These are phyloP conservation scores for Cardinalis cardinalis DNA, from an alignment of 2,113 vertebrate species.

Conservation along the genomic window DNA sequence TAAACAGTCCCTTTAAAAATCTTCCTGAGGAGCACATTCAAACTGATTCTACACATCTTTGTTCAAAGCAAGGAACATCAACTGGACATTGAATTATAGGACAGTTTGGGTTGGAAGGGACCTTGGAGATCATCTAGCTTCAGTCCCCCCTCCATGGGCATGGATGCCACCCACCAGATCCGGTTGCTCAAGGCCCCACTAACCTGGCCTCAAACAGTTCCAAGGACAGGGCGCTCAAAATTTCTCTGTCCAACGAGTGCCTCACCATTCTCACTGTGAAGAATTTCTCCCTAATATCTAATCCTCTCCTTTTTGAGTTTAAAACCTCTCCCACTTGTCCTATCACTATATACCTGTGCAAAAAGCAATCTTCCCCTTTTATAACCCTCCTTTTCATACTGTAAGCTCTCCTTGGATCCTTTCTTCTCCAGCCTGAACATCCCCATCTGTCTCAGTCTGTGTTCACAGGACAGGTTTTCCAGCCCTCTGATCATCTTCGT, in stretches of 20 bases:
- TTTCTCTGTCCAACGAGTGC: not conserved
- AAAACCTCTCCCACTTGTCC: not conserved
- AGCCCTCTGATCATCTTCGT: not conserved
- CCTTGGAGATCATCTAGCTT: not conserved
- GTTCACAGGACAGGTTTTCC: not conserved
- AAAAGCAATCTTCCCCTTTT: not conserved
- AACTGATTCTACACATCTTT: not conserved
- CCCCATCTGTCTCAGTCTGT: not conserved
- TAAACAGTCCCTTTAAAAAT: not conserved
- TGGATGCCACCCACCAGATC: no score
- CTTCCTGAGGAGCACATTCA: not conserved
- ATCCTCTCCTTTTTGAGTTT: not conserved
- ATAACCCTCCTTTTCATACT: not conserved
- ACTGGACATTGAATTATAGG: not conserved
- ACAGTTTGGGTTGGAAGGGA: not conserved
- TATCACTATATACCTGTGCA: not conserved
- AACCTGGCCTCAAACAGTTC: not conserved
- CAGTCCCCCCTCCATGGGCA: accelerated
- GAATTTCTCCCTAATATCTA: not conserved
- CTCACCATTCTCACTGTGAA: not conserved
- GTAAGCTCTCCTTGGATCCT: not conserved
- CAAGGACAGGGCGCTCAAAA: not conserved
- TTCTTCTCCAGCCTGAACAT: not conserved
- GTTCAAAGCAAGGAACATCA: not conserved
- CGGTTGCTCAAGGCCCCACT: not conserved